Conservation (phyloP, 2,888 invertebrate species). For the Ecdyonurus torrentis region DNA sequence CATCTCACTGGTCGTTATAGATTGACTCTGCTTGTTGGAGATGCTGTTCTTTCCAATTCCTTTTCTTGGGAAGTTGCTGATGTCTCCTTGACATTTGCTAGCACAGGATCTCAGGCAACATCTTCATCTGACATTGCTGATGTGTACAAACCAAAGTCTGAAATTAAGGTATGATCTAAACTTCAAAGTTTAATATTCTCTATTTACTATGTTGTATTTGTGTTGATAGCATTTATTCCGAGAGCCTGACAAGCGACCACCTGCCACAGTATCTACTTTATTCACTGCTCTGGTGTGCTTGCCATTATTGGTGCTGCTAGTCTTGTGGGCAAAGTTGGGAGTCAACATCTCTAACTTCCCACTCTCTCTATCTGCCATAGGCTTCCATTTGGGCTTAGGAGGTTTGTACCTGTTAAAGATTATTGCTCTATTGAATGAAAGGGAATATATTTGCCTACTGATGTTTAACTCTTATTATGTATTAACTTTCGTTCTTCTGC, state of each 20-base stretch:
- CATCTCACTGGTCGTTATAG: slow-evolving; percentile 60
- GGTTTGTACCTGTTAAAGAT: slow-evolving; percentile 29
- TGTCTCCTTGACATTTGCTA: slow-evolving; percentile 53
- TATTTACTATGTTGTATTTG: slow-evolving; percentile 1
- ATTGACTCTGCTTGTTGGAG: slow-evolving; percentile 76
- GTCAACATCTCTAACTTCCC: slow-evolving; percentile 75
- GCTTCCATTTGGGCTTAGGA: slow-evolving; percentile 81
- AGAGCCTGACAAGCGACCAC: slow-evolving; percentile 78
- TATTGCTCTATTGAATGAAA: neutral
- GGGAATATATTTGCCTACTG: neutral
- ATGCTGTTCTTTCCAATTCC: slow-evolving; percentile 77
- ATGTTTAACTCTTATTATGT: neutral
- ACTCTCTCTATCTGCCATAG: slow-evolving; percentile 55
- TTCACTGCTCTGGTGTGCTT: slow-evolving; percentile 73
- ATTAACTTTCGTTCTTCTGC: slow-evolving; percentile 5
- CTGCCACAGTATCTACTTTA: slow-evolving; percentile 70
- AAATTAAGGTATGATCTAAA: slow-evolving; percentile 34
- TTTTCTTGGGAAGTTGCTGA: slow-evolving; percentile 74
- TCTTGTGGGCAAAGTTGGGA: slow-evolving; percentile 74
- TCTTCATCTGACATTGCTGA: slow-evolving; percentile 19
- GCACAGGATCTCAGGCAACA: slow-evolving; percentile 24
- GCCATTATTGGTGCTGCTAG: slow-evolving; percentile 64
- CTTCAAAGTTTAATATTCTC: neutral
- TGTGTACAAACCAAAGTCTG: slow-evolving; percentile 35
- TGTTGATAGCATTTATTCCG: slow-evolving; percentile 65